Percentiles rank a stretch among this genome's conserved stretches.
Evolutionary conservation across 2,797 vertebrate species (phyloP).

Genomic region (Huso huso): DNA sequence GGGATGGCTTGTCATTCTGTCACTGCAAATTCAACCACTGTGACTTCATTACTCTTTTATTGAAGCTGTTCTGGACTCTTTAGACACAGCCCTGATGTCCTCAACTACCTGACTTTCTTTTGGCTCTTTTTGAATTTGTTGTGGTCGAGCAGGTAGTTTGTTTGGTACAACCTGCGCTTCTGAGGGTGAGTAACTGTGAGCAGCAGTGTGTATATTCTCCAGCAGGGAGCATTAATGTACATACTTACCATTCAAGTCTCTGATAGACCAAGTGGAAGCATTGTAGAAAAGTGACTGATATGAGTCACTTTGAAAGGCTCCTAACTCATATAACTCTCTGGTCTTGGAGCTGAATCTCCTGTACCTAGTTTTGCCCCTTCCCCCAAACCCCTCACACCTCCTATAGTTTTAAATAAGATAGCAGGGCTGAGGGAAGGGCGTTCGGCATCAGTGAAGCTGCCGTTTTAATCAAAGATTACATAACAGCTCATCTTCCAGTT

Average conservation of each 20-base stretch:
- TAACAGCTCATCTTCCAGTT: no score
- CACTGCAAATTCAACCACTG: not conserved
- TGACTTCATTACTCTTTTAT: no score
- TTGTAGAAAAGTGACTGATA: no score
- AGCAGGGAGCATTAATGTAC: not conserved
- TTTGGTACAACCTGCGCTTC: not conserved
- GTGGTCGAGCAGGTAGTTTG: not conserved
- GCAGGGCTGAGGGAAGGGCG: no score
- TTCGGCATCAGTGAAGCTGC: no score
- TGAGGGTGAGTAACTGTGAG: not conserved
- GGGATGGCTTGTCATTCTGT: not conserved
- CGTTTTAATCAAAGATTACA: no score
- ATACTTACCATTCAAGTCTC: not conserved
- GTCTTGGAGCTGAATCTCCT: slow-evolving; percentile 9
- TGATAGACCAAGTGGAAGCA: no score
- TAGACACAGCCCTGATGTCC: not conserved
- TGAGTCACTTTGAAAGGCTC: no score
- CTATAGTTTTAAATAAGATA: not conserved
- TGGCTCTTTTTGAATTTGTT: not conserved
- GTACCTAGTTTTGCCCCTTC: slow-evolving; percentile 21
- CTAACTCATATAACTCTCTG: not conserved
- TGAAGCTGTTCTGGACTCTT: not conserved
- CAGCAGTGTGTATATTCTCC: not conserved
- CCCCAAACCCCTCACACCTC: no score
- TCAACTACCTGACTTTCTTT: not conserved